phyloP scores from a whole-genome alignment of 2,888 invertebrate genomes.

The Habroteleia sp. region DNA sequence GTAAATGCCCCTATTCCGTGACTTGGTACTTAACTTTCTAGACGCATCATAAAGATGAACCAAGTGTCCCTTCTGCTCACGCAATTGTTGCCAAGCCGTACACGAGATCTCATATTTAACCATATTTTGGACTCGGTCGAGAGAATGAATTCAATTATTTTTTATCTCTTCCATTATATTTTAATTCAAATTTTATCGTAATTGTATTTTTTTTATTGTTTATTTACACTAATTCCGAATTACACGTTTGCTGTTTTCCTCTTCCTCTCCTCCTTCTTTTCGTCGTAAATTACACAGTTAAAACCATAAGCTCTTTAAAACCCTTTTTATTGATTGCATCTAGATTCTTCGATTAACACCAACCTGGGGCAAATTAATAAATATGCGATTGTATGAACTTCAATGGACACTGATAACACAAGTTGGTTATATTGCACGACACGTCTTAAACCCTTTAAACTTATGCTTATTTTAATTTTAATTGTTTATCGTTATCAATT shows the following conservation, averaged over 20 bases:
- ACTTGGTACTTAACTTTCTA: neutral
- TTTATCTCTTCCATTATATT: too few relatives aligned
- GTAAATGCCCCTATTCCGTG: neutral
- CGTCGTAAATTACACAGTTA: too few relatives aligned
- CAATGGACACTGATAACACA: constrained; percentile 4
- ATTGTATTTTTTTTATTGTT: too few relatives aligned
- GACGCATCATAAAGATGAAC: too few relatives aligned
- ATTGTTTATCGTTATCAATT: constrained; percentile 37
- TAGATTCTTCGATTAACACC: constrained; percentile 18
- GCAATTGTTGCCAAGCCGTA: constrained; percentile 42
- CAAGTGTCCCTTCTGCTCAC: constrained; percentile 11
- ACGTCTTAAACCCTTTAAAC: too few relatives aligned
- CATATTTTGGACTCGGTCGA: too few relatives aligned
- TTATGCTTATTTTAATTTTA: constrained; percentile 14
- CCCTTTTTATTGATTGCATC: constrained; percentile 29
- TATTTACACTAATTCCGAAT: too few relatives aligned
- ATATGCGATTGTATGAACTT: constrained; percentile 10
- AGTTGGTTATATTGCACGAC: too few relatives aligned
- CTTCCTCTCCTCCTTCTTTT: too few relatives aligned
- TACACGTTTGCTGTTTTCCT: neutral
- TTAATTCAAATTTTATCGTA: too few relatives aligned
- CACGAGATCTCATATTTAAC: constrained; percentile 16
- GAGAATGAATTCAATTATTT: too few relatives aligned
- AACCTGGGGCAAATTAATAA: constrained; percentile 19
- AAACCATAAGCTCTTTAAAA: constrained; percentile 10